Conservation (phyloP, 2,888 invertebrate genomes). For the Cybosia mesomella region DNA sequence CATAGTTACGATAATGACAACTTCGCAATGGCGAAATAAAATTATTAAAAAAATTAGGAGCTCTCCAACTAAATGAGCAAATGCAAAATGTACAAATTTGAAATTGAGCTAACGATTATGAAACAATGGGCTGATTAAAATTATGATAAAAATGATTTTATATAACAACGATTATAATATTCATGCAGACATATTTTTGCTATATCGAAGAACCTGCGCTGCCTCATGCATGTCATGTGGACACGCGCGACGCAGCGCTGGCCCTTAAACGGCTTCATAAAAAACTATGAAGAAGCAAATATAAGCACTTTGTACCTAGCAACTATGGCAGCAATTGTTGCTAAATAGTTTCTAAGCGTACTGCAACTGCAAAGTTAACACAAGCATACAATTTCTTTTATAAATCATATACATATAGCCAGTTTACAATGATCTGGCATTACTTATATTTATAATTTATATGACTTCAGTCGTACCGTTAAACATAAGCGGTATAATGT, state of each 20-base stretch:
- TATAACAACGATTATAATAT: constrained; percentile 51
- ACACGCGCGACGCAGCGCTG: not conserved
- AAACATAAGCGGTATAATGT: constrained; percentile 22
- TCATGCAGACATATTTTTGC: constrained; percentile 23
- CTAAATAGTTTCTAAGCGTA: constrained; percentile 35
- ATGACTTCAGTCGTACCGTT: constrained; percentile 12
- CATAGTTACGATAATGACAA: constrained; percentile 45
- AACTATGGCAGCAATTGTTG: constrained; percentile 36
- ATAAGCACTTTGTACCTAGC: constrained; percentile 27
- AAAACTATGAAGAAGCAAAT: constrained; percentile 47
- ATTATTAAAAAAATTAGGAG: constrained; percentile 30
- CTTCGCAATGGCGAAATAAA: constrained; percentile 41
- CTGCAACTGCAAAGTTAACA: constrained; percentile 32
- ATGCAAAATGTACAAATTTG: constrained; percentile 73
- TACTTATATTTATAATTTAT: constrained; percentile 22
- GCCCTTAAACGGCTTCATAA: constrained; percentile 30
- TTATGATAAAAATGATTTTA: constrained; percentile 60
- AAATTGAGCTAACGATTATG: constrained; percentile 61
- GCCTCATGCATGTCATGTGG: not conserved
- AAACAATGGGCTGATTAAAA: constrained; percentile 32
- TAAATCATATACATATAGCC: constrained; percentile 24
- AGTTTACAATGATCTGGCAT: constrained; percentile 20
- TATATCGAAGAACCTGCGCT: constrained; percentile 26
- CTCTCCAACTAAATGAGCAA: constrained; percentile 66
- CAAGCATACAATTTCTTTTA: constrained; percentile 37